phyloP scores from a whole-genome alignment of 2,113 vertebrate genomes.

The Bufo bufo region DNA sequence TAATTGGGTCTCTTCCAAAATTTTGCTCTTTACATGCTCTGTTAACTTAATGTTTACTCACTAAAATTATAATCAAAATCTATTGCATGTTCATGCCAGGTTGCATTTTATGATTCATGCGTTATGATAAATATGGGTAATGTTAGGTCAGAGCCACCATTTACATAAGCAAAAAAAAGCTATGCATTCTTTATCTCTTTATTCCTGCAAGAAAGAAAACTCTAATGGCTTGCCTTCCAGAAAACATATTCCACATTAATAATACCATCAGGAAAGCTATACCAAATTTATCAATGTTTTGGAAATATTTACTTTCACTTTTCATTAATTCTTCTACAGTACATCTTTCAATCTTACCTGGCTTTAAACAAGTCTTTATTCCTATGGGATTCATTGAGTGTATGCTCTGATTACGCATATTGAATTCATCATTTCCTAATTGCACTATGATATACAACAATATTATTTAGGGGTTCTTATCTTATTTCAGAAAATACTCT shows the following conservation, averaged over 20 bases:
- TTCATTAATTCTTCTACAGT: neutral
- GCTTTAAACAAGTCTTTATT: neutral
- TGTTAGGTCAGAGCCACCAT: constrained; percentile 20
- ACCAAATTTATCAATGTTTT: neutral
- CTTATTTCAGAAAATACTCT: neutral
- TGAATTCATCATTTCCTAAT: neutral
- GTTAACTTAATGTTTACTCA: constrained; percentile 42
- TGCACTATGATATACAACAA: neutral
- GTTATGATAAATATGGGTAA: constrained; percentile 38
- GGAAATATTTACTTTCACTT: neutral
- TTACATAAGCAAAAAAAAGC: constrained; percentile 30
- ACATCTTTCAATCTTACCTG: neutral
- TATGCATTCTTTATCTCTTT: neutral
- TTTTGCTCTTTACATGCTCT: constrained; percentile 37
- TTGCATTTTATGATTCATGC: constrained; percentile 44
- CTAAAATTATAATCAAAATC: constrained; percentile 40
- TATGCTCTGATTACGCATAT: neutral
- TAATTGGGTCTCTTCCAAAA: constrained; percentile 33
- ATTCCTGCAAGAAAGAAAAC: neutral
- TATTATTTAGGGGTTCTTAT: neutral
- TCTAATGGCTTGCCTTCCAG: neutral
- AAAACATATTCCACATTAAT: neutral
- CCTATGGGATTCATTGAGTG: neutral
- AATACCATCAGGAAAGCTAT: neutral
- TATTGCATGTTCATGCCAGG: constrained; percentile 22